phyloP scores from a whole-genome alignment of 2,888 invertebrate species.

The Sinopyrophorus schimmeli region DNA sequence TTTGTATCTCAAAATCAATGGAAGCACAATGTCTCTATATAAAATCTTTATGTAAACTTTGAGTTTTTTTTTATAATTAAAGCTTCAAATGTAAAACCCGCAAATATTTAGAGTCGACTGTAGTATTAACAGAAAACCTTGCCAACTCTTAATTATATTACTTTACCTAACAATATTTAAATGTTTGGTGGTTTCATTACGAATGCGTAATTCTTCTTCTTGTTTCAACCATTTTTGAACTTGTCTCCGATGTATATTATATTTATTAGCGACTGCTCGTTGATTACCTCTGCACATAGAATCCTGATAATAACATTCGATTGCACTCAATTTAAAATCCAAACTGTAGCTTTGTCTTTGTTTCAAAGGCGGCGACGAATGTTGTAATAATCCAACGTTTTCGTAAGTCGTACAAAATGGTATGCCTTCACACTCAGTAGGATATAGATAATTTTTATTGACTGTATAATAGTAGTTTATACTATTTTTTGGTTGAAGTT shows the following conservation, averaged over 20 bases:
- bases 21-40: background rate
- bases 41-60: no score
- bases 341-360: constrained; percentile 56
- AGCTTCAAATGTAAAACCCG: no score
- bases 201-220: constrained; percentile 52
- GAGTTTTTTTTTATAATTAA: no score
- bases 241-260: constrained; percentile 57
- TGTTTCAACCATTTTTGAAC: constrained; percentile 63
- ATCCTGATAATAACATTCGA: constrained; percentile 60
- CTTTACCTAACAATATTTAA: constrained; percentile 39
- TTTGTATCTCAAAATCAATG: background rate
- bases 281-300: constrained; percentile 57
- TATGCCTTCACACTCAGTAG: constrained; percentile 34
- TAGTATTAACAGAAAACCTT: no score
- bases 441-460: constrained; percentile 44
- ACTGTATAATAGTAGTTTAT: constrained; percentile 55
- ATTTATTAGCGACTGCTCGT: constrained; percentile 56
- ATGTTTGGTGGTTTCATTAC: constrained; percentile 48
- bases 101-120: no score
- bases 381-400: constrained; percentile 32
- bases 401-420: constrained; percentile 40
- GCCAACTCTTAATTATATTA: background rate
- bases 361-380: constrained; percentile 41
- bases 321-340: constrained; percentile 60
- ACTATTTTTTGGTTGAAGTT: constrained; percentile 56